These are phyloP conservation scores for Kobus ellipsiprymnus DNA, from an alignment of 2,113 vertebrate species.

Conservation along the genomic window DNA sequence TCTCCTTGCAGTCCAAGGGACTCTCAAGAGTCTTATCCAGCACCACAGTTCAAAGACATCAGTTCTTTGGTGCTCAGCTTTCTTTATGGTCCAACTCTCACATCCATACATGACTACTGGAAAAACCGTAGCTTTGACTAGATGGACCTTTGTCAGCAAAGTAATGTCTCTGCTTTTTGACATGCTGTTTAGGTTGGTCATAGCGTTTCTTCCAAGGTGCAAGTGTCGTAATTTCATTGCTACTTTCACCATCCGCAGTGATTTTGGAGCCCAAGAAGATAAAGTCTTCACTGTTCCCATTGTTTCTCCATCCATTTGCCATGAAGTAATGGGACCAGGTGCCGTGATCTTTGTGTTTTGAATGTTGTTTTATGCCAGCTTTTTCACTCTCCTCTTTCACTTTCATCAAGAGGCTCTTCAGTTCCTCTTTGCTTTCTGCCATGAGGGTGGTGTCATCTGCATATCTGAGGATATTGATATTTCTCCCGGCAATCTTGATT, in stretches of 20 bases:
- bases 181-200: not conserved
- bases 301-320: not conserved
- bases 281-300: not conserved
- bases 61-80: fast-evolving
- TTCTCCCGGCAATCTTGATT: not conserved
- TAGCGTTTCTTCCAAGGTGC: not conserved
- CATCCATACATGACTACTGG: not conserved
- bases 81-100: not conserved
- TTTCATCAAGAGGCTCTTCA: not conserved
- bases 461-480: not conserved
- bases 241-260: not conserved
- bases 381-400: not conserved
- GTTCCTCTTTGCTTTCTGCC: not conserved
- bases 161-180: not conserved
- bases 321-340: not conserved
- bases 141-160: not conserved
- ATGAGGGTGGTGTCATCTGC: not conserved
- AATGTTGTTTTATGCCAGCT: not conserved
- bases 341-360: not conserved
- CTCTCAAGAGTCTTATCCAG: not conserved
- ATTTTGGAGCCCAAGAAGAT: not conserved
- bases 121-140: not conserved
- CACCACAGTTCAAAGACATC: not conserved
- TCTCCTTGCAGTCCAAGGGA: not conserved
- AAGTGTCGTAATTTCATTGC: not conserved